Percentiles rank a stretch among this genome's conserved stretches.
phyloP scores from a whole-genome alignment of 2,888 invertebrate genomes.

The Mesorhabditis belari region DNA sequence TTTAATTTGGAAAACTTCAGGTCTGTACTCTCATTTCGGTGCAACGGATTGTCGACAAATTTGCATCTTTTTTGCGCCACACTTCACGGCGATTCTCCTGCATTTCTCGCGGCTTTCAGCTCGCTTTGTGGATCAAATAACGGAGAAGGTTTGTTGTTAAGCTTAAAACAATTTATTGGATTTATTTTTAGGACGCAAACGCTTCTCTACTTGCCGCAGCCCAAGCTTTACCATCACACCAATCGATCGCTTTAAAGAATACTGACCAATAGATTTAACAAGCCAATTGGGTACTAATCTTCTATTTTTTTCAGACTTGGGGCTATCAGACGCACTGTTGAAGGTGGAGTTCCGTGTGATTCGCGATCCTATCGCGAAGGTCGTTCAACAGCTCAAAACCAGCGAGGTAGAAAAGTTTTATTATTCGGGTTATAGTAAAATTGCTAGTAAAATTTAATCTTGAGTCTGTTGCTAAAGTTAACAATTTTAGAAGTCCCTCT shows the following conservation, averaged over 20 bases:
- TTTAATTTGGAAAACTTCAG: conserved; percentile 14
- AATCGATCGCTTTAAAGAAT: not conserved
- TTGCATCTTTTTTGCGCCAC: conserved; percentile 27
- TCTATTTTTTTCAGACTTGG: no score
- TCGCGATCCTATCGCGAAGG: not conserved
- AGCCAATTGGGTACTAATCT: no score
- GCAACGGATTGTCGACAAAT: conserved; percentile 39
- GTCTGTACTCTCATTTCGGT: conserved; percentile 43
- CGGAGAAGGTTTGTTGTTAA: no score
- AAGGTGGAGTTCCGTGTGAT: conserved; percentile 25
- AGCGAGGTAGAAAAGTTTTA: conserved; percentile 14
- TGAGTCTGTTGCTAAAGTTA: conserved; percentile 8
- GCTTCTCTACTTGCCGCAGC: no score
- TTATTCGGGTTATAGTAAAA: no score
- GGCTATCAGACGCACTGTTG: conserved; percentile 22
- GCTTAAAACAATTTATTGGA: no score
- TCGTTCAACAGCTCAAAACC: conserved; percentile 17
- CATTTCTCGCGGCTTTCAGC: not conserved
- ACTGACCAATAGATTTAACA: not conserved
- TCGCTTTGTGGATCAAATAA: no score
- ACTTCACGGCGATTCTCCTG: conserved; percentile 16
- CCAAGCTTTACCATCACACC: not conserved
- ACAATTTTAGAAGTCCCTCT: conserved; percentile 18
- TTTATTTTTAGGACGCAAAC: no score
- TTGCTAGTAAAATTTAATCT: no score